Percentiles rank a stretch among this genome's conserved stretches.
Evolutionary conservation across 2,797 vertebrate species (phyloP).

Genomic region (Sebastes nivosus): DNA sequence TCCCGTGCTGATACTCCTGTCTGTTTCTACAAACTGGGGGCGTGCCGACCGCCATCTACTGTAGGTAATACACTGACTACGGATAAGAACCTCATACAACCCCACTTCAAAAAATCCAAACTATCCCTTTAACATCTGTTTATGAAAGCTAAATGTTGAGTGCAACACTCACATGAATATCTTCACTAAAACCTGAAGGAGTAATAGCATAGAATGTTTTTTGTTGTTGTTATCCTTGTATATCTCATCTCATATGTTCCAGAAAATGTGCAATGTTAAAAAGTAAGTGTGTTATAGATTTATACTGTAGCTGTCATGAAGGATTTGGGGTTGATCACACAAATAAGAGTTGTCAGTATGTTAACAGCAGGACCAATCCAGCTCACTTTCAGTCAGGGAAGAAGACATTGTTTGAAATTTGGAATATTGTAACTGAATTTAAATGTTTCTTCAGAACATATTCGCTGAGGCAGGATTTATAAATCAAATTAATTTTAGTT

Average conservation of each 20-base stretch:
- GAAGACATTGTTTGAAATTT: background rate
- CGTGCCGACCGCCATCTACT: background rate
- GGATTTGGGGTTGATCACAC: slow-evolving; percentile 47
- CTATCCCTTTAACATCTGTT: too few species aligned
- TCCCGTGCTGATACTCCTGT: background rate
- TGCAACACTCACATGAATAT: background rate
- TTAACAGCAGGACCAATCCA: slow-evolving; percentile 18
- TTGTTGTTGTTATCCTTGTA: background rate
- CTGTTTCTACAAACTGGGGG: background rate
- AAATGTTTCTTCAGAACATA: background rate
- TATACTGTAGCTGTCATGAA: slow-evolving; percentile 75
- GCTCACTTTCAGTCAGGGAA: slow-evolving; percentile 58
- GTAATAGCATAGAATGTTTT: background rate
- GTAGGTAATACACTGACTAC: background rate
- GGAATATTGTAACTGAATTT: background rate
- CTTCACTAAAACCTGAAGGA: background rate
- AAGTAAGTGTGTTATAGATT: background rate
- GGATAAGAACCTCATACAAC: background rate
- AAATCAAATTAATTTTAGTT: background rate
- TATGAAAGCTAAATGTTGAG: background rate
- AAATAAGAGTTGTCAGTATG: slow-evolving; percentile 25
- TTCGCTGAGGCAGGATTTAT: background rate
- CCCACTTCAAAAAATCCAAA: too few species aligned
- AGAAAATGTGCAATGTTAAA: background rate
- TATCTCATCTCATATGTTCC: background rate